Conservation (phyloP, 2,888 invertebrate species). For the Odontothrips loti region DNA sequence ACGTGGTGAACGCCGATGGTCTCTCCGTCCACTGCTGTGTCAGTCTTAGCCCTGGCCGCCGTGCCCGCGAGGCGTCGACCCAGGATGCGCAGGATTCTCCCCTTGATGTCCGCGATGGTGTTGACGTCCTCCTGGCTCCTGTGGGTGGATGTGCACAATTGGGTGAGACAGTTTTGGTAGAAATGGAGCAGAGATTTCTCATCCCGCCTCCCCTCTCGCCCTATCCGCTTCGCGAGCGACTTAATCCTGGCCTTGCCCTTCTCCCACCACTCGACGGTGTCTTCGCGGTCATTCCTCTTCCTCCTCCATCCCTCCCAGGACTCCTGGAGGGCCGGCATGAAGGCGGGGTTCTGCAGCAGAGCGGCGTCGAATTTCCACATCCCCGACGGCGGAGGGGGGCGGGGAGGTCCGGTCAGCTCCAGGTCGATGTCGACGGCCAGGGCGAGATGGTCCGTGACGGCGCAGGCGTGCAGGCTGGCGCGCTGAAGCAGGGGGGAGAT, state of each 20-base stretch:
- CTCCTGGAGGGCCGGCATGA: neutral
- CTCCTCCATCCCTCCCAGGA: neutral
- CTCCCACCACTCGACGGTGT: neutral
- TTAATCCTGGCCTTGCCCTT: neutral
- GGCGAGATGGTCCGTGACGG: too few species aligned
- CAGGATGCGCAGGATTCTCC: neutral
- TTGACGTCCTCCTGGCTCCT: neutral
- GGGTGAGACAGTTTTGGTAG: neutral
- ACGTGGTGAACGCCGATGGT: neutral
- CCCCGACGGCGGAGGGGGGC: neutral
- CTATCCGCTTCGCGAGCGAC: neutral
- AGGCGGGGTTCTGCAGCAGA: neutral
- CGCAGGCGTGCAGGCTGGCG: too few species aligned
- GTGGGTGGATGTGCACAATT: neutral
- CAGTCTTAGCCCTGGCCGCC: neutral
- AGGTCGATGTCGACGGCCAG: too few species aligned
- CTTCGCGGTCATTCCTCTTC: neutral
- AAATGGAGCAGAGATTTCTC: neutral
- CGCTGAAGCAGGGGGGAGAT: neutral
- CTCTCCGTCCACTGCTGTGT: too few species aligned
- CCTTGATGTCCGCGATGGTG: neutral
- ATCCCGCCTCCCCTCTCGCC: neutral
- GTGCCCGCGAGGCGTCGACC: neutral
- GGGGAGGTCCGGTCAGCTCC: neutral
- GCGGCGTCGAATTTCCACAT: neutral